phyloP scores from a whole-genome alignment of 2,888 invertebrate species.

The Tipula unca region DNA sequence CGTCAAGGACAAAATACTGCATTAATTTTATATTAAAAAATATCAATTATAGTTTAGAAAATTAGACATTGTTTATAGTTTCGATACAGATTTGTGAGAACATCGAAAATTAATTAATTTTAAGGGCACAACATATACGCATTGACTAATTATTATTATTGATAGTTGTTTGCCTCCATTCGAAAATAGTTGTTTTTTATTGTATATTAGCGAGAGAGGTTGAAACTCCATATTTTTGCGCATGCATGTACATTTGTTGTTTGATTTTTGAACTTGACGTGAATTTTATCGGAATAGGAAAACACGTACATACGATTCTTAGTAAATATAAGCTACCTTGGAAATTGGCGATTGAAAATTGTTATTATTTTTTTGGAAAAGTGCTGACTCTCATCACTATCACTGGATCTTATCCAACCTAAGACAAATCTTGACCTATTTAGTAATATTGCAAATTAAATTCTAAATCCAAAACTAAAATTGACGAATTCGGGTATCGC shows the following conservation, averaged over 20 bases:
- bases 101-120: not conserved
- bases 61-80: not conserved
- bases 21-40: not conserved
- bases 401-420: too few relatives aligned
- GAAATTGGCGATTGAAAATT: too few relatives aligned
- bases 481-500: too few relatives aligned
- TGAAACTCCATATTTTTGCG: not conserved
- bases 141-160: not conserved
- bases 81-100: not conserved
- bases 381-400: too few relatives aligned
- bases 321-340: not conserved
- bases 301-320: too few relatives aligned
- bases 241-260: not conserved
- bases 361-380: too few relatives aligned
- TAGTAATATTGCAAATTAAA: too few relatives aligned
- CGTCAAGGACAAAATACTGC: not conserved
- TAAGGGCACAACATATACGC: not conserved
- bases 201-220: not conserved
- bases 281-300: not conserved
- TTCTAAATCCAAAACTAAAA: too few relatives aligned
- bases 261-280: not conserved
- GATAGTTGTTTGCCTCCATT: not conserved
- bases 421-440: too few relatives aligned
- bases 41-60: not conserved
- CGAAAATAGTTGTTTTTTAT: not conserved